Conservation (phyloP, 2,888 invertebrate genomes). For the Loripinus fragilis region DNA sequence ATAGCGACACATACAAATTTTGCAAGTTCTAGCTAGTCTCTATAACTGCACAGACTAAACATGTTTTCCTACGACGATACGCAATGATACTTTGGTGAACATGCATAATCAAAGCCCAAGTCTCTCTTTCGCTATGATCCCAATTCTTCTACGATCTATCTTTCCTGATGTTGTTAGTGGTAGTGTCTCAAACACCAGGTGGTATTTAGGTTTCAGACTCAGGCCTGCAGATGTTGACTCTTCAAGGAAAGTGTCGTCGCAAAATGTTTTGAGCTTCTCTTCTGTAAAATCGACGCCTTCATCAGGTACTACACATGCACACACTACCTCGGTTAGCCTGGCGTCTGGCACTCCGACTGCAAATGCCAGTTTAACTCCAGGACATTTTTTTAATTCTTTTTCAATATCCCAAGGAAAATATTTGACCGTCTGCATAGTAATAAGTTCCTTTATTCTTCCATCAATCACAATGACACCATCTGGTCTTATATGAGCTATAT, state of each 20-base stretch:
- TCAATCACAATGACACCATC: slow-evolving; percentile 48
- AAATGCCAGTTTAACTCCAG: slow-evolving; percentile 31
- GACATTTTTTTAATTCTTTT: slow-evolving; percentile 29
- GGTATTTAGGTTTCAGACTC: slow-evolving; percentile 16
- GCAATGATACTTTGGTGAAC: too few species aligned
- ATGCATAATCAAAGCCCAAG: neutral
- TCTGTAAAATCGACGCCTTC: slow-evolving; percentile 19
- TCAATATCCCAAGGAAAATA: slow-evolving; percentile 52
- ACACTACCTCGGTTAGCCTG: slow-evolving; percentile 40
- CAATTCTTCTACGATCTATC: neutral
- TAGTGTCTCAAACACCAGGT: slow-evolving; percentile 14
- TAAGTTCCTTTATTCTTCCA: slow-evolving; percentile 44
- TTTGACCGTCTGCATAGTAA: slow-evolving; percentile 40
- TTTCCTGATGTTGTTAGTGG: slow-evolving; percentile 24
- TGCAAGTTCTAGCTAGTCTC: too few species aligned
- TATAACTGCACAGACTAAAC: too few species aligned
- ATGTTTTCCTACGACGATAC: too few species aligned
- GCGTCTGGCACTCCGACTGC: slow-evolving; percentile 56
- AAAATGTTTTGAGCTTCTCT: slow-evolving; percentile 15
- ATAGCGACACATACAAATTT: too few species aligned
- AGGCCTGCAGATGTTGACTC: neutral
- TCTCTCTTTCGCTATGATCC: neutral
- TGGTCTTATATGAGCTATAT: slow-evolving; percentile 39
- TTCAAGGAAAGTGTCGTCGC: slow-evolving; percentile 9
- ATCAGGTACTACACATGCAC: slow-evolving; percentile 50